These are phyloP conservation scores for Pseudorhiza aurosa DNA, from an alignment of 30 jellyfish, hydroid and myxozoan genomes.

Conservation along the genomic window DNA sequence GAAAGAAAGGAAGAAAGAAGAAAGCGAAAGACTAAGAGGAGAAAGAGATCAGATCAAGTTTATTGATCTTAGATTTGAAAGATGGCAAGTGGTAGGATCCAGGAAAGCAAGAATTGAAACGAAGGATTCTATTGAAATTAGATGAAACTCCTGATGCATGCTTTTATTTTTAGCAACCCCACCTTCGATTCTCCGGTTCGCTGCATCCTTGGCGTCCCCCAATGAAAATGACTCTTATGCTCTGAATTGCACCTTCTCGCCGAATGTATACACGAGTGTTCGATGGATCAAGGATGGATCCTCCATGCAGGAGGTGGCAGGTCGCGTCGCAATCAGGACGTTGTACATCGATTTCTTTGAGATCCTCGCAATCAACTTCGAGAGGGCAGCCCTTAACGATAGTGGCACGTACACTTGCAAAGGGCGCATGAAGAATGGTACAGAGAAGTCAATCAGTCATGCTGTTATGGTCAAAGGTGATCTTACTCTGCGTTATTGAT, in stretches of 20 bases:
- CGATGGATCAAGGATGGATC: conserved; percentile 59
- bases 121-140: too few species aligned
- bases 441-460: not conserved
- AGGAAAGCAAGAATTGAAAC: too few species aligned
- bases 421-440: conserved; percentile 60
- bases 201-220: not conserved
- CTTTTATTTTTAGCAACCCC: conserved; percentile 42
- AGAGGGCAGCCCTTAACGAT: conserved; percentile 40
- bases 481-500: too few species aligned
- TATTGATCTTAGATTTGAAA: too few species aligned
- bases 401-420: conserved; percentile 70
- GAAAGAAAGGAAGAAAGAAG: too few species aligned
- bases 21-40: too few species aligned
- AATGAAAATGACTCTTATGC: conserved; percentile 38
- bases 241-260: conserved; percentile 36
- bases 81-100: too few species aligned
- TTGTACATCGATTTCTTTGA: not conserved
- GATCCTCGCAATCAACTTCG: conserved; percentile 12
- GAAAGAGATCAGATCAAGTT: too few species aligned
- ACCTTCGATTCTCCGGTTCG: conserved; percentile 8
- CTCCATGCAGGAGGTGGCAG: not conserved
- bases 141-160: not conserved
- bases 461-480: conserved; percentile 45
- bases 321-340: not conserved
- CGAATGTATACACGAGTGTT: not conserved